Evolutionary conservation across 2,113 vertebrate genomes (phyloP).

Genomic region (Camelus dromedarius): DNA sequence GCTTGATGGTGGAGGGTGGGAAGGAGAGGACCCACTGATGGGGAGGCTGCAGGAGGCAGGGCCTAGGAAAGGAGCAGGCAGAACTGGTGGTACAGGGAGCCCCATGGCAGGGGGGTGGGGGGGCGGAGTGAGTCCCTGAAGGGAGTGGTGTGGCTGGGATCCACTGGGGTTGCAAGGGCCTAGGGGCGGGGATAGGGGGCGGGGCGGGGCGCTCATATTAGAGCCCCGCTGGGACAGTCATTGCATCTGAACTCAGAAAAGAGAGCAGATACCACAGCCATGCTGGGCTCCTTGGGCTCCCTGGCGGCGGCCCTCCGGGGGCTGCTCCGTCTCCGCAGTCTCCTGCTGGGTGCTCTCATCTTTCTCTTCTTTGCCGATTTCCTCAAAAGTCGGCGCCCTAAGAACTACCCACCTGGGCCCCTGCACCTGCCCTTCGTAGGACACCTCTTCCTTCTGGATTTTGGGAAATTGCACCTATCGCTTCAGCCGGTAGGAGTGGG

Average conservation of each 20-base stretch:
- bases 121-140: too few species aligned
- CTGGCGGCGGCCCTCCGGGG: constrained; percentile 72
- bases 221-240: background rate
- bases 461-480: rapidly evolving
- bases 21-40: background rate
- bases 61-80: background rate
- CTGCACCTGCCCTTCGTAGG: constrained; percentile 86
- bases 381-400: constrained; percentile 82
- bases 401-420: constrained; percentile 89
- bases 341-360: constrained; percentile 83
- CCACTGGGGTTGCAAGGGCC: too few species aligned
- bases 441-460: constrained; percentile 77
- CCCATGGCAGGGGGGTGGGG: too few species aligned
- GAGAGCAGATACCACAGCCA: background rate
- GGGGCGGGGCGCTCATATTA: background rate
- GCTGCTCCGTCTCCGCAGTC: constrained; percentile 70
- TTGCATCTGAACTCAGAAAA: background rate
- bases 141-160: too few species aligned
- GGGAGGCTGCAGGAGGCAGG: background rate
- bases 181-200: background rate
- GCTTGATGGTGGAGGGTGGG: too few species aligned
- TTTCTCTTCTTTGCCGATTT: constrained; percentile 86
- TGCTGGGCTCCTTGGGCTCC: background rate
- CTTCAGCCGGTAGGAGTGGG: constrained; percentile 81
- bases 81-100: background rate